Conservation (phyloP, 2,888 invertebrate genomes). For the Azorinus chamasolen region DNA sequence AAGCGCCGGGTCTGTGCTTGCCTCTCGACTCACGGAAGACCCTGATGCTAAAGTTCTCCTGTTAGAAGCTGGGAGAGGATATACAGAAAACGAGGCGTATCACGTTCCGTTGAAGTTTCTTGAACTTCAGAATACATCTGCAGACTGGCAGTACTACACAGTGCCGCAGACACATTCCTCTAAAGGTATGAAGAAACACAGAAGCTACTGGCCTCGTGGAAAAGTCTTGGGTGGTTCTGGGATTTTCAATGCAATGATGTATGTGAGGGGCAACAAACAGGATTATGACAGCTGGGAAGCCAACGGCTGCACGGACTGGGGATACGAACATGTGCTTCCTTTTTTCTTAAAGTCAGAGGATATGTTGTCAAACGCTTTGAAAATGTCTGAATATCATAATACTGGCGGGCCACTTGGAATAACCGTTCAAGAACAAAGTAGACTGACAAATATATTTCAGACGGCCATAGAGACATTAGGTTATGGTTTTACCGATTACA, state of each 20-base stretch:
- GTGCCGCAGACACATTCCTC: conserved; percentile 30
- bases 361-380: conserved; percentile 8
- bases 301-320: conserved; percentile 71
- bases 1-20: conserved; percentile 87
- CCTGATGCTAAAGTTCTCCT: conserved; percentile 37
- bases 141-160: conserved; percentile 49
- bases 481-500: conserved; percentile 20
- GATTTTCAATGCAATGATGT: conserved; percentile 33
- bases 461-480: conserved; percentile 21
- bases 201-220: conserved; percentile 29
- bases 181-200: conserved; percentile 20
- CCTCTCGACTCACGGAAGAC: conserved; percentile 86
- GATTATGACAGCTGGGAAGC: conserved; percentile 89
- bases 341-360: conserved; percentile 85
- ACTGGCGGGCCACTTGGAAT: conserved; percentile 14
- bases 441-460: conserved; percentile 1
- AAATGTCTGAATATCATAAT: conserved; percentile 10
- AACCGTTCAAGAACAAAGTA: neutral
- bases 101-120: conserved; percentile 31
- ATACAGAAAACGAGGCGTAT: conserved; percentile 23
- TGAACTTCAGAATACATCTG: conserved; percentile 5
- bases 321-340: conserved; percentile 92
- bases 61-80: conserved; percentile 26
- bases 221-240: conserved; percentile 29
- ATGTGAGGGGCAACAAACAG: conserved; percentile 86